A percentile compares a stretch with the other conserved stretches of the same genome.
Conservation (phyloP, 2,113 vertebrate species). For the Eidolon helvum region DNA sequence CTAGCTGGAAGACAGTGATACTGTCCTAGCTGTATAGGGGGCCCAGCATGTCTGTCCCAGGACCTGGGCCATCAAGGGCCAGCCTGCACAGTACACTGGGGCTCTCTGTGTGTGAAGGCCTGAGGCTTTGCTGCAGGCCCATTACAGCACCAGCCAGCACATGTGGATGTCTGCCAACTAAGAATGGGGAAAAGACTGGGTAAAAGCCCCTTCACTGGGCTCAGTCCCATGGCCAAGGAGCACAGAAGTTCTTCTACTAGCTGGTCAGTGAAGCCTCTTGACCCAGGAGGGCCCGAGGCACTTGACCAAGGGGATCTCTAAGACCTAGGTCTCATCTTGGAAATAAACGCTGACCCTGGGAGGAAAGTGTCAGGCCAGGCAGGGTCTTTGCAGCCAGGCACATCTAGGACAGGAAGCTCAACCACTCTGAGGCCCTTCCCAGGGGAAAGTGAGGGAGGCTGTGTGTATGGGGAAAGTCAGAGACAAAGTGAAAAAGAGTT, state of each 20-base stretch:
- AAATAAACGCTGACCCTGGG: not conserved
- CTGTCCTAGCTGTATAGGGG: rapidly evolving
- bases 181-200: not conserved
- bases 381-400: not conserved
- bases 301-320: not conserved
- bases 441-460: not conserved
- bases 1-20: not conserved
- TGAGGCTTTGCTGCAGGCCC: not conserved
- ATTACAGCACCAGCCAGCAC: not conserved
- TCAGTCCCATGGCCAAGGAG: not conserved
- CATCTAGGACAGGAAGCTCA: not conserved
- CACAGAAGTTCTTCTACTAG: not conserved
- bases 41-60: not conserved
- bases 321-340: not conserved
- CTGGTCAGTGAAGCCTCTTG: not conserved
- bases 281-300: not conserved
- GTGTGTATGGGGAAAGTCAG: not conserved
- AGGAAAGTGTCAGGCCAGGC: not conserved
- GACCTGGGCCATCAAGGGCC: not conserved
- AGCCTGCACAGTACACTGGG: not conserved
- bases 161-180: rapidly evolving
- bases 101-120: not conserved
- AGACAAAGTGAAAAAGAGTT: slow-evolving; percentile 26
- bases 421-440: not conserved
- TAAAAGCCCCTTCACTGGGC: not conserved